Evolutionary conservation across 2,888 invertebrate species (phyloP), one percentile per base, ranked within the genome.

Genomic region (Campoplex capitator): DNA sequence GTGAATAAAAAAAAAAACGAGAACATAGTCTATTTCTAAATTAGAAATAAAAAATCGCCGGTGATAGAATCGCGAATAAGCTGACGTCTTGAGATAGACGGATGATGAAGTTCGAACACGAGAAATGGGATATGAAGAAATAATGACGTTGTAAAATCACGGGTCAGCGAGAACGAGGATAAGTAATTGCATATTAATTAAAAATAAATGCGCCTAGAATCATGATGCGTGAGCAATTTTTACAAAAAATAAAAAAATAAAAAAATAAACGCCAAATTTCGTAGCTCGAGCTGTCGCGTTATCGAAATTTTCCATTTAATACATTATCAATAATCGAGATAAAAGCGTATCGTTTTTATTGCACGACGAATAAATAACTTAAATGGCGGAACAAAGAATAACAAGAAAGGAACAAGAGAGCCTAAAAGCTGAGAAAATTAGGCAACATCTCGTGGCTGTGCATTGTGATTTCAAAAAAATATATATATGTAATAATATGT

Each of bases 361-460:
- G 78, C 75, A 85, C 74, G 54, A 68, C 28, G 35, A 48, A 67
- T 78, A 18, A 73, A 56, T 56, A 84, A 74, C 38, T n/a, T 35
- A 48, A 71, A 23, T 38, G n/a, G 71, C 32, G 42, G 68, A 76
- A 45, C 28, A n/a, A 51, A 13, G 35, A 76, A 71, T 23, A 54
- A 48, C 23, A 65, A 54, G 51, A 67, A 70, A 23, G 51, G 65
- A 58, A 77, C 38, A 58, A 77, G 76, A 67, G 48, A 81, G 82
- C 82, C 75, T 79, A 76, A 83, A 56, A 73, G 71, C 77, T 35
- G 48, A 68, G 73, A 77, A 62, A 77, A 62, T 67, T 83, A 80
- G 73, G 77, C 83, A 83, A 85, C 80, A 83, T 83, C 62, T 62
- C 68, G 84, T 85, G 87, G 88, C 88, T 88, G 87, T 87, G 88